A percentile compares a stretch with the other conserved stretches of the same genome.
phyloP scores from a whole-genome alignment of 2,113 vertebrate species.

The Otus sunia region DNA sequence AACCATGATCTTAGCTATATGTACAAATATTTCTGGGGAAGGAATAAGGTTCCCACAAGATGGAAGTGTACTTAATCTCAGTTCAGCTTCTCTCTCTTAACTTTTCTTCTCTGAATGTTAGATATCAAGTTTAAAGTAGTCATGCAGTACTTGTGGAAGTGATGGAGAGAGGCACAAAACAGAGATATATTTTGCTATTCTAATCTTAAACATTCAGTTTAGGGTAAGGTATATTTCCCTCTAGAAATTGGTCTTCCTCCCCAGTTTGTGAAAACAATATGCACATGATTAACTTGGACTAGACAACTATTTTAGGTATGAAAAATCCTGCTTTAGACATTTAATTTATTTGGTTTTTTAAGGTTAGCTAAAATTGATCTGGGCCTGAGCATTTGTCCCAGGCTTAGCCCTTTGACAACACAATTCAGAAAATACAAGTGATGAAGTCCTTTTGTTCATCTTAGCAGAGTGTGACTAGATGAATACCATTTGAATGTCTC shows the following conservation, averaged over 20 bases:
- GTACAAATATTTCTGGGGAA: background rate
- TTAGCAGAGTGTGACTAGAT: background rate
- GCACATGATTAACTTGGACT: background rate
- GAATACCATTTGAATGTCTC: constrained; percentile 41
- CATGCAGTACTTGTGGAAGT: background rate
- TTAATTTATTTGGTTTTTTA: background rate
- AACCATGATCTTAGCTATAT: background rate
- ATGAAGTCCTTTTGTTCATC: constrained; percentile 8
- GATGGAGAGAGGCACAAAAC: background rate
- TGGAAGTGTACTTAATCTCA: background rate
- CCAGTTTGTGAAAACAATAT: background rate
- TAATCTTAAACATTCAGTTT: background rate
- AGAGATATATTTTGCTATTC: background rate
- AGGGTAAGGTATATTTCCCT: background rate
- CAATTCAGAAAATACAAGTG: background rate
- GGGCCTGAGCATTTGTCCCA: background rate
- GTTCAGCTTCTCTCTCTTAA: background rate
- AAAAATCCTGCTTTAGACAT: background rate
- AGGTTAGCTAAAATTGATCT: background rate
- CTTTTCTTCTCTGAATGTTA: background rate
- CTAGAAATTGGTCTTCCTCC: background rate
- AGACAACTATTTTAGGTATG: background rate
- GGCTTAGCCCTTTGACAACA: background rate
- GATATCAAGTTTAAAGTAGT: background rate
- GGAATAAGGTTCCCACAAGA: background rate